These are phyloP conservation scores for Conger conger DNA, from an alignment of 2,113 vertebrate species.

Conservation along the genomic window DNA sequence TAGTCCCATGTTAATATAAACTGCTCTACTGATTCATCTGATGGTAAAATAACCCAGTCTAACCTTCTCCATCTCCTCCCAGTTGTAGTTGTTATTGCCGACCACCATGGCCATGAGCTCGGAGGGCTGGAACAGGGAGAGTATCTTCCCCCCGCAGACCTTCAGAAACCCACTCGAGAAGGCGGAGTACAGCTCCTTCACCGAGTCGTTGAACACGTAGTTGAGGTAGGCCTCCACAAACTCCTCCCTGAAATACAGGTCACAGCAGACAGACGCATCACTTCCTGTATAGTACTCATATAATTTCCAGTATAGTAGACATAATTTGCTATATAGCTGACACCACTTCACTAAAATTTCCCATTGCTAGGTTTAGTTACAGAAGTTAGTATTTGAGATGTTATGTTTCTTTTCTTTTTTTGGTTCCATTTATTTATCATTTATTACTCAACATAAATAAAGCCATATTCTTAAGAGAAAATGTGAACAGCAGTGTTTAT, in stretches of 20 bases:
- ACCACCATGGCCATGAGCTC: conserved; percentile 98
- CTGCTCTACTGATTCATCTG: background rate
- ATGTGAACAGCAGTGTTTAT: no score
- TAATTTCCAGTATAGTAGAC: no score
- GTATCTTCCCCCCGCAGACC: conserved; percentile 93
- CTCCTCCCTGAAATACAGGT: conserved; percentile 29
- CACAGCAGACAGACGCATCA: background rate
- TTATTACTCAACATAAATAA: no score
- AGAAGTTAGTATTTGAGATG: no score
- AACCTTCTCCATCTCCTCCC: conserved; percentile 95
- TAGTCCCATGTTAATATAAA: background rate
- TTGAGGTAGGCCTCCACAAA: conserved; percentile 59
- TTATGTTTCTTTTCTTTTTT: no score
- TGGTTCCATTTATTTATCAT: no score
- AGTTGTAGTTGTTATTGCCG: conserved; percentile 96
- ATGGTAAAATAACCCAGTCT: conserved; percentile 29
- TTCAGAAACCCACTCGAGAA: conserved; percentile 94
- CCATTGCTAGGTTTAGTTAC: no score
- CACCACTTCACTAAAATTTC: no score
- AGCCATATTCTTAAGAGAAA: no score
- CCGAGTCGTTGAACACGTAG: conserved; percentile 46
- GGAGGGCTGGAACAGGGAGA: conserved; percentile 92
- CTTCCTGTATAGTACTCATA: background rate
- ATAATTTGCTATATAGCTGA: no score
- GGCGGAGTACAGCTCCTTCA: conserved; percentile 83